Conservation (phyloP, 2,113 vertebrate genomes). For the Oriolus oriolus region DNA sequence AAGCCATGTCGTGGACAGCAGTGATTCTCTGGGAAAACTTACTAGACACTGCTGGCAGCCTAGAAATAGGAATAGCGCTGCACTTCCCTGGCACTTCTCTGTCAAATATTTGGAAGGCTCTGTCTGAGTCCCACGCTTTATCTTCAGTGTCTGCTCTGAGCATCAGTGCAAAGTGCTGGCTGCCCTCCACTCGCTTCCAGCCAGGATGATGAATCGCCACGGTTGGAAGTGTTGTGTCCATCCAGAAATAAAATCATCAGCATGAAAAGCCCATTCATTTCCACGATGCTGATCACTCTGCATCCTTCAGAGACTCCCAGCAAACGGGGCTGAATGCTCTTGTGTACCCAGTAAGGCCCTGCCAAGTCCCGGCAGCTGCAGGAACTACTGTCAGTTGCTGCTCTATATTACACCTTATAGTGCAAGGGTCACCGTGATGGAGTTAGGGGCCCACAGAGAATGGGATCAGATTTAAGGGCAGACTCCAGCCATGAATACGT, state of each 20-base stretch:
- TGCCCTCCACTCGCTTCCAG: not conserved
- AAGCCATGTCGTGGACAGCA: not conserved
- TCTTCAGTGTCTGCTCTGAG: not conserved
- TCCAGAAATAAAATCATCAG: constrained; percentile 36
- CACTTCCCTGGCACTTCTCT: not conserved
- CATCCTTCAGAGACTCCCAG: not conserved
- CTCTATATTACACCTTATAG: not conserved
- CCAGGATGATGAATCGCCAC: not conserved
- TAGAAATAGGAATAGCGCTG: not conserved
- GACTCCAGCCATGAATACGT: not conserved
- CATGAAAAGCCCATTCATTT: constrained; percentile 50
- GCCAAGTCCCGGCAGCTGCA: not conserved
- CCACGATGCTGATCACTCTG: not conserved
- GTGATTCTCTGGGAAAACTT: not conserved
- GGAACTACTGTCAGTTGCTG: not conserved
- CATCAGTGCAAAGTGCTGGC: not conserved
- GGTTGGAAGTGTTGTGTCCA: not conserved
- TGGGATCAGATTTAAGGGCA: not conserved
- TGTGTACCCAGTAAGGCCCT: not conserved
- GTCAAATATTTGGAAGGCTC: constrained; percentile 47
- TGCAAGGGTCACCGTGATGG: not conserved
- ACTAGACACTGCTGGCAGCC: not conserved
- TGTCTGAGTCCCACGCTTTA: not conserved
- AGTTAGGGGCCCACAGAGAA: not conserved
- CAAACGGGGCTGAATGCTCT: not conserved